Base-by-base conservation (phyloP, 1,140 invertebrate species). In the Episyrphus balteatus region DNA sequence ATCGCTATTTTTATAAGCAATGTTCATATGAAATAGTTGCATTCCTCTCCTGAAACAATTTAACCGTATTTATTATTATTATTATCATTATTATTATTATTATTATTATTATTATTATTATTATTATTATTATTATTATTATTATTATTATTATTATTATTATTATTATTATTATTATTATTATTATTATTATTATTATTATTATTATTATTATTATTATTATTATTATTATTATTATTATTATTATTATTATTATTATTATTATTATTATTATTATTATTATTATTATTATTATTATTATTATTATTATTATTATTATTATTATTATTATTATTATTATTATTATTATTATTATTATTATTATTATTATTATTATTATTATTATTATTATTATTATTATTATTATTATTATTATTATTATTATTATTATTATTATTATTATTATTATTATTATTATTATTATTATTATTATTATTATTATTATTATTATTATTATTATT, bases 121-220 rank as follows among this genome's bases (percentile, higher is more conserved):
- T 31, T 44, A 44, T 44, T 44, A 17, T 44, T 44, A 44, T 44
- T 44, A 17, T 44, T 44, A 44, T 44, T 44, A 17, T 44, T 44
- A 44, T 44, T 44, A 17, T 44, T 44, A 44, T 44, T 44, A 17
- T 44, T 44, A 44, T 44, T 44, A 17, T 44, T 44, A 44, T 44
- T 44, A 17, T 44, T 44, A 44, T 44, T 44, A 17, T 44, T 44
- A 44, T 44, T 31, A 17, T 44, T 44, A 44, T 44, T 44, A 17
- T 44, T 44, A 44, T 44, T 44, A 17, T 44, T 44, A 44, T 44
- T 44, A 17, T 44, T 44, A 44, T 44, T 44, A 17, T 44, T 44
- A 44, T 44, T 44, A 17, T 44, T 44, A 31, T 44, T 44, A 17
- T 44, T 44, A 31, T 44, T 44, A 17, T 44, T 44, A 31, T 44